These are phyloP conservation scores for Formica aserva DNA, from an alignment of 2,888 invertebrate genomes.

Conservation along the genomic window DNA sequence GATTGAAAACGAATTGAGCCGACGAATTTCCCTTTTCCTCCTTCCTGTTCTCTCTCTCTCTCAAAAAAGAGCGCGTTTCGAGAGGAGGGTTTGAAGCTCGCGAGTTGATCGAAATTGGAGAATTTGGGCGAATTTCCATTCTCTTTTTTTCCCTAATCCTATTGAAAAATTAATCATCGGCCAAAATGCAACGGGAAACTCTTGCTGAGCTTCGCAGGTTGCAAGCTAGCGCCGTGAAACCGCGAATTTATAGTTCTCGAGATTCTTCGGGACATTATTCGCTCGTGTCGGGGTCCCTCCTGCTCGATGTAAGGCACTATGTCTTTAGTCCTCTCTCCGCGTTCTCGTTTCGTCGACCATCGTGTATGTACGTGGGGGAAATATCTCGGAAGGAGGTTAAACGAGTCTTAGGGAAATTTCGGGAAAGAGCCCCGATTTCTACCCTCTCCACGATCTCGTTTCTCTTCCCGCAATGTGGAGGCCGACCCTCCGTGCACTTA, in stretches of 20 bases:
- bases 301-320: slow-evolving; percentile 1
- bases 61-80: not conserved
- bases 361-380: not conserved
- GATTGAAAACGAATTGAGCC: slow-evolving; percentile 44
- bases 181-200: not conserved
- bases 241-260: slow-evolving; percentile 13
- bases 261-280: not conserved
- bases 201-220: not conserved
- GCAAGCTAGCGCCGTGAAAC: not conserved
- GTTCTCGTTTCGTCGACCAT: slow-evolving; percentile 9
- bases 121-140: slow-evolving; percentile 28
- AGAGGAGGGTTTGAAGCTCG: slow-evolving; percentile 20
- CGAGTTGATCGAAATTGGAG: not conserved
- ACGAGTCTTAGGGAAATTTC: slow-evolving; percentile 73
- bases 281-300: not conserved
- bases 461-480: slow-evolving; percentile 56
- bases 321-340: not conserved
- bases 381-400: slow-evolving; percentile 64
- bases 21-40: not conserved
- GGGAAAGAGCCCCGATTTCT: slow-evolving; percentile 62
- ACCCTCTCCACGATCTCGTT: slow-evolving; percentile 41
- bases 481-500: slow-evolving; percentile 74
- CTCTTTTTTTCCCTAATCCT: slow-evolving; percentile 18
- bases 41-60: not conserved
- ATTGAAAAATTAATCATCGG: slow-evolving; percentile 14